Evolutionary conservation across 1,140 invertebrate species (phyloP).

Genomic region (Pogonomyrmex barbatus): DNA sequence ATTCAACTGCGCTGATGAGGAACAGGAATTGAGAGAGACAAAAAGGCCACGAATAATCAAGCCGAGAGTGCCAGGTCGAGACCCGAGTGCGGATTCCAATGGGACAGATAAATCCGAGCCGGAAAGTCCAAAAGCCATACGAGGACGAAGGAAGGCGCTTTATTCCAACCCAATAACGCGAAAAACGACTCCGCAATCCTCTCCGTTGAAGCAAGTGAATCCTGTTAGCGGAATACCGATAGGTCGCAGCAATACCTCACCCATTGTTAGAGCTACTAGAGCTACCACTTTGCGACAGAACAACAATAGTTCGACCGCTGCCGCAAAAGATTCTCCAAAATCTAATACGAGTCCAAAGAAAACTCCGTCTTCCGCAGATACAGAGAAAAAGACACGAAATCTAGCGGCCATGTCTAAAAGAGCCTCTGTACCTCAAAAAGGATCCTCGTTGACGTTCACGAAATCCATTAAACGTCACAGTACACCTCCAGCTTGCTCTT

Average conservation of each 20-base stretch:
- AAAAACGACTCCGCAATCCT: constrained; percentile 81
- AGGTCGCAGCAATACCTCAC: constrained; percentile 83
- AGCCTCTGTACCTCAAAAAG: constrained; percentile 80
- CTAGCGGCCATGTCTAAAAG: constrained; percentile 67
- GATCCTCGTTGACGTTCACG: constrained; percentile 68
- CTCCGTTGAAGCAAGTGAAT: constrained; percentile 80
- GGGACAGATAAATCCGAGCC: constrained; percentile 78
- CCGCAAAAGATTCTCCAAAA: constrained; percentile 67
- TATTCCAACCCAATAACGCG: constrained; percentile 86
- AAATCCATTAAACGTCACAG: constrained; percentile 80
- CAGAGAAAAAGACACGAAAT: constrained; percentile 57
- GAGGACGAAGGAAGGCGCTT: constrained; percentile 91
- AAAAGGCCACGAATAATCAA: constrained; percentile 86
- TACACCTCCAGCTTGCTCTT: constrained; percentile 72
- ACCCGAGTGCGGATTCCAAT: constrained; percentile 80
- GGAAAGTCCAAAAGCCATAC: constrained; percentile 88
- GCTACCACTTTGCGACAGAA: constrained; percentile 82
- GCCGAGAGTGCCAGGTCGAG: constrained; percentile 78
- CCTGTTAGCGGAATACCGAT: constrained; percentile 79
- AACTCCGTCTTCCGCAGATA: background rate
- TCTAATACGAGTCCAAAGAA: constrained; percentile 75
- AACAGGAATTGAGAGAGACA: constrained; percentile 87
- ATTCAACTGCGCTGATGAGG: constrained; percentile 80
- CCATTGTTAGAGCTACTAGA: constrained; percentile 81
- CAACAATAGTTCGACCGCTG: constrained; percentile 69